Evolutionary conservation across 2,797 vertebrate genomes (phyloP), one percentile per base, ranked within the genome.

Genomic region (Girardinus metallicus): DNA sequence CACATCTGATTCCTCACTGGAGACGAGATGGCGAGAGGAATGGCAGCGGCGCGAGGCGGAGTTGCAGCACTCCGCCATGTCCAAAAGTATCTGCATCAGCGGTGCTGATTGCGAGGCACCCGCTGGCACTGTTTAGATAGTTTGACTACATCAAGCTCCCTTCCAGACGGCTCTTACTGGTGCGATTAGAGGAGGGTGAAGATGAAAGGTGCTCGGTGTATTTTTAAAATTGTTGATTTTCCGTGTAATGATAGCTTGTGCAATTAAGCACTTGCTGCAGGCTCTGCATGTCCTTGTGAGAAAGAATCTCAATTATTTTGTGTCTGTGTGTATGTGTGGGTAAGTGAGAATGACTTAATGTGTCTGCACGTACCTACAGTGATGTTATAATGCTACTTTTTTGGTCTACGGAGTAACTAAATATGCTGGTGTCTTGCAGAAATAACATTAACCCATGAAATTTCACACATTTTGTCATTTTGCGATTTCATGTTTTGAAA

Each of bases 181-280:
- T 92, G 90, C 95, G 89, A 95, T 96, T 95, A 95, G 93, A 94
- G 90, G 87, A 87, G 89, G 89, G 83, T 89, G 95, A 92, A 95
- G 93, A 95, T 95, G 94, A 95, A 96, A 95, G 94, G 92, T 95
- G 94, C 93, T 95, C 94, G 77, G 95, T 96, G 94, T 95, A 95
- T 96, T 96, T 96, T 96, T 95, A 95, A 96, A 96, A 96, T 95
- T 95, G 95, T 95, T 95, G 95, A 95, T 95, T 96, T 96, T 95
- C 93, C 90, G 66, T 91, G 93, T 96, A 95, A 96, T 95, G 95
- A 96, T 95, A 95, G 94, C 95, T 93, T 85, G 78, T 90, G 95
- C 94, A 96, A 96, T 96, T 96, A 96, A 95, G 92, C 83, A 66
- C 90, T 95, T 92, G 95, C 96, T 96, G 57, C 87, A 83, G 96